Conservation (phyloP, 2,888 invertebrate genomes). For the Xestoiulus laeticollis region DNA sequence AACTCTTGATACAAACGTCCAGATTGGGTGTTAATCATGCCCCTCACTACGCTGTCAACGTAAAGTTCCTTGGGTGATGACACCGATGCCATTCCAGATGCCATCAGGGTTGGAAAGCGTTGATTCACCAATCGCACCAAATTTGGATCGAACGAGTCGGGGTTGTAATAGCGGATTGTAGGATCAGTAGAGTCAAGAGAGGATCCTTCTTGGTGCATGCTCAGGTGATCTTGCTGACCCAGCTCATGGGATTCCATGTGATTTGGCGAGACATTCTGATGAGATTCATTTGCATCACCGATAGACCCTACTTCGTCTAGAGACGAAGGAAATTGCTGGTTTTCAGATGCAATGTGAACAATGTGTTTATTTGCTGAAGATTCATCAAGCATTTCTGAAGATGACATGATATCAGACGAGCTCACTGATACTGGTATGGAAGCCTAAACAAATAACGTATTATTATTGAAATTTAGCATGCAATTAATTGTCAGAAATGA, state of each 20-base stretch:
- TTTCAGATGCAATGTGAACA: not conserved
- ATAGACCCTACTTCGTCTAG: conserved; percentile 32
- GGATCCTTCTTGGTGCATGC: not conserved
- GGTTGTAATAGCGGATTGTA: conserved; percentile 27
- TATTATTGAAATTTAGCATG: not conserved
- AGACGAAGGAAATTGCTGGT: not conserved
- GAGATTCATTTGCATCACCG: conserved; percentile 29
- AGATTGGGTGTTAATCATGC: conserved; percentile 21
- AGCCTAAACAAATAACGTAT: not conserved
- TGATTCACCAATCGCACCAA: conserved; percentile 45
- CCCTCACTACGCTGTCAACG: conserved; percentile 46
- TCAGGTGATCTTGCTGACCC: not conserved
- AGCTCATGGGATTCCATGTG: conserved; percentile 6
- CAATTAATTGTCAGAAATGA: not conserved
- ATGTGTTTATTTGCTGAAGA: not conserved
- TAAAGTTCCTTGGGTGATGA: conserved; percentile 38
- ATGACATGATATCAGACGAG: conserved; percentile 42
- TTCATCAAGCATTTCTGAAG: conserved; percentile 19
- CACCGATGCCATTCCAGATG: not conserved
- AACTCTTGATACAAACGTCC: conserved; percentile 38
- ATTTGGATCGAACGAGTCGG: conserved; percentile 40
- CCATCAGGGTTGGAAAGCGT: conserved; percentile 35
- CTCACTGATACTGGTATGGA: conserved; percentile 34
- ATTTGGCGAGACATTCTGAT: not conserved
- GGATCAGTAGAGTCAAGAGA: not conserved